Conservation (phyloP, 2,888 invertebrate genomes). For the Leucozona laternaria region DNA sequence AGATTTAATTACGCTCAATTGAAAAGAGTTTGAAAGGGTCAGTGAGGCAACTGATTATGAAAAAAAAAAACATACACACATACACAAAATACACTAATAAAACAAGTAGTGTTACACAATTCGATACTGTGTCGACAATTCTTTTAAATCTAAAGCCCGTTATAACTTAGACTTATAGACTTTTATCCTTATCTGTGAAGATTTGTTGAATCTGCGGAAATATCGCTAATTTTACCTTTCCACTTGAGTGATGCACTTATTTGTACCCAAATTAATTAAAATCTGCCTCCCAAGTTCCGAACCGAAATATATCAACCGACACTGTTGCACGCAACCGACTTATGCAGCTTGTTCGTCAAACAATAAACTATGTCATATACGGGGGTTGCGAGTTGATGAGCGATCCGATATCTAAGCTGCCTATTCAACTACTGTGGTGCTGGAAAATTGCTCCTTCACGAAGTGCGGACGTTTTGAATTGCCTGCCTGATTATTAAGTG, state of each 20-base stretch:
- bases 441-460: conserved; percentile 47
- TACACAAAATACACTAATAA: neutral
- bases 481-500: conserved; percentile 43
- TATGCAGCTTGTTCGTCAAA: conserved; percentile 15
- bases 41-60: conserved; percentile 37
- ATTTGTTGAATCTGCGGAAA: neutral
- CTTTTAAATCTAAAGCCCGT: neutral
- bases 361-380: conserved; percentile 14
- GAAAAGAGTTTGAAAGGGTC: conserved; percentile 34
- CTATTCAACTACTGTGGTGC: conserved; percentile 41
- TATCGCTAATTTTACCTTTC: conserved; percentile 23
- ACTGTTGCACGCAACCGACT: conserved; percentile 28
- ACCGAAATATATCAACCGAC: conserved; percentile 8
- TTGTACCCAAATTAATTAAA: conserved; percentile 31
- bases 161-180: neutral
- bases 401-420: conserved; percentile 35
- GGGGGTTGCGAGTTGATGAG: conserved; percentile 40
- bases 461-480: conserved; percentile 59
- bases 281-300: conserved; percentile 34
- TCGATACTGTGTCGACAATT: neutral
- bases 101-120: neutral
- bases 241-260: conserved; percentile 20
- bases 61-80: neutral
- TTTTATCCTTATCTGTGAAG: neutral
- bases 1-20: conserved; percentile 68